Conservation (phyloP, 2,113 vertebrate genomes). For the Piprites chloris region DNA sequence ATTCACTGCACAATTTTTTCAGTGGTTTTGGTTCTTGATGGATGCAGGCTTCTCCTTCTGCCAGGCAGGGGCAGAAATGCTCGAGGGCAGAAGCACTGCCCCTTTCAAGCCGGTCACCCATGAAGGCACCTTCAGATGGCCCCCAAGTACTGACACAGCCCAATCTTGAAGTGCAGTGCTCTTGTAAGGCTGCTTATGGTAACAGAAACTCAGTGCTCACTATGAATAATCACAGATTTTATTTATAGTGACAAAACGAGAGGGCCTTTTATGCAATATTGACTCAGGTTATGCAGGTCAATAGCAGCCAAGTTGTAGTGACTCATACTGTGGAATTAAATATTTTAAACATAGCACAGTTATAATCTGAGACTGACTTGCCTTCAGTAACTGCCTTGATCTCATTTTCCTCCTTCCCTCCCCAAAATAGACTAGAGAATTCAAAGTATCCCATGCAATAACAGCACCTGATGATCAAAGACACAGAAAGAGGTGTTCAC, state of each 20-base stretch:
- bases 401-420: constrained; percentile 4
- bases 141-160: neutral
- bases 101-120: neutral
- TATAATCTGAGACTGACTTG: neutral
- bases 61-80: neutral
- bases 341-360: constrained; percentile 50
- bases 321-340: constrained; percentile 51
- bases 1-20: neutral
- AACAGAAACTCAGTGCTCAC: neutral
- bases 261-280: constrained; percentile 61
- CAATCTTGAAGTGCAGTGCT: neutral
- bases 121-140: neutral
- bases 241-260: constrained; percentile 61
- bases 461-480: constrained; percentile 17
- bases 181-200: constrained; percentile 21
- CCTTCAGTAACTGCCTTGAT: constrained; percentile 34
- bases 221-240: constrained; percentile 52
- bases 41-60: neutral
- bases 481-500: neutral
- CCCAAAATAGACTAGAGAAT: neutral
- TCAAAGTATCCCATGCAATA: neutral
- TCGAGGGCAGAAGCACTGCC: neutral
- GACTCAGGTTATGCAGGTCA: constrained; percentile 58
- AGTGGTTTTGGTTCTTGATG: neutral
- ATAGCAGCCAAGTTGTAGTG: constrained; percentile 50